These are phyloP conservation scores for Ceyx margarethae DNA, from an alignment of 2,113 vertebrate species.

Conservation along the genomic window DNA sequence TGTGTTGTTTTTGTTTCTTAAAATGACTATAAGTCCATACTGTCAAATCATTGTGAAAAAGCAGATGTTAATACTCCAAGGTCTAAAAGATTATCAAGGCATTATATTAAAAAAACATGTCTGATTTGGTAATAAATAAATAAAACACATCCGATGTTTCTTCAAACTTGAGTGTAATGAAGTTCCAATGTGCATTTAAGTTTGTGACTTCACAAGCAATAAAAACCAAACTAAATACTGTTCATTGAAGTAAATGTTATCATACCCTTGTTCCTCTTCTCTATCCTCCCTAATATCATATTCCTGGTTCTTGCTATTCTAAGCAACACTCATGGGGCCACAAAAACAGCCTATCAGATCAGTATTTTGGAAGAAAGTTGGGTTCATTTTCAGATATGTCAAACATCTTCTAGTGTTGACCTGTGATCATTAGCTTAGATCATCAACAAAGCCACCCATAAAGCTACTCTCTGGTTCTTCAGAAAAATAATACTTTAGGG, in stretches of 20 bases:
- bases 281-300: background rate
- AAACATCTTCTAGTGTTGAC: background rate
- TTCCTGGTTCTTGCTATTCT: background rate
- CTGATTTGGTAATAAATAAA: background rate
- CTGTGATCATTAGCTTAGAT: background rate
- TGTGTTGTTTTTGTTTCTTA: background rate
- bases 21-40: background rate
- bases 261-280: background rate
- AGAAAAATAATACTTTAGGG: background rate
- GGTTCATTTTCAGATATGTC: background rate
- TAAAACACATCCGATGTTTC: background rate
- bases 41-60: background rate
- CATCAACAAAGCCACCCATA: background rate
- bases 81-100: background rate
- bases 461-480: background rate
- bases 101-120: background rate
- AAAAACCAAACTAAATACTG: background rate
- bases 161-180: background rate
- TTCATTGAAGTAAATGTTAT: background rate
- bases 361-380: background rate
- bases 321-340: background rate
- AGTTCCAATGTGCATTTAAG: background rate
- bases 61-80: fast-evolving
- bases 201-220: background rate
- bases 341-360: background rate